A percentile compares a stretch with the other conserved stretches of the same genome.
Conservation (phyloP, 1,140 invertebrate species). For the Drosophila pectinifera region DNA sequence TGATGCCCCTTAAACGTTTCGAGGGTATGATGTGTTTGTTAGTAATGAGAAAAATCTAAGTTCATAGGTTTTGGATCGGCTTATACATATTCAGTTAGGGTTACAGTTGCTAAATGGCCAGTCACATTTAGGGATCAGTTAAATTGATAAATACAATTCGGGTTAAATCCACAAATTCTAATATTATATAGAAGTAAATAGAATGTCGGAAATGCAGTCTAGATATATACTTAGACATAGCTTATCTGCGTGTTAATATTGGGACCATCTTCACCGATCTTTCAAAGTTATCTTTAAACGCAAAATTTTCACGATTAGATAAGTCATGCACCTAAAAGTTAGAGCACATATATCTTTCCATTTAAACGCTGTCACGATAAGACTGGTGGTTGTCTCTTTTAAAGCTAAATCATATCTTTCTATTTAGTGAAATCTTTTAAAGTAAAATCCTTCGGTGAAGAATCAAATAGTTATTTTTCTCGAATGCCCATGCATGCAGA, state of each 20-base stretch:
- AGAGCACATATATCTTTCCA: conserved; percentile 11
- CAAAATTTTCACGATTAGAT: conserved; percentile 12
- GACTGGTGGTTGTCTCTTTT: neutral
- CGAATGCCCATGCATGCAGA: neutral
- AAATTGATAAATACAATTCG: too few species aligned
- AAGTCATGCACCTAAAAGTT: conserved; percentile 5
- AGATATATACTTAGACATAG: neutral
- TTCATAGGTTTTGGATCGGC: too few species aligned
- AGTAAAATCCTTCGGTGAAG: neutral
- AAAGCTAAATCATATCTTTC: conserved; percentile 7
- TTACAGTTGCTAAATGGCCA: too few species aligned
- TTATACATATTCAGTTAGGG: too few species aligned
- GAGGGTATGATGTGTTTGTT: neutral
- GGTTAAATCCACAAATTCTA: too few species aligned
- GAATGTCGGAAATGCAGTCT: conserved; percentile 10
- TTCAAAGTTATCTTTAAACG: conserved; percentile 2
- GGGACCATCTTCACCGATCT: conserved; percentile 8
- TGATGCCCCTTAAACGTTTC: conserved; percentile 12
- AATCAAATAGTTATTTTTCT: neutral
- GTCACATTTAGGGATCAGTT: too few species aligned
- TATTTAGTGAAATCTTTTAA: neutral
- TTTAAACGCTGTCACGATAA: conserved; percentile 10
- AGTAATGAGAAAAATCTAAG: neutral
- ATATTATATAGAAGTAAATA: too few species aligned
- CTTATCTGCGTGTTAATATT: neutral